Evolutionary conservation across 2,888 invertebrate species (phyloP), one percentile per base, ranked within the genome.

Genomic region (Tiliacea aurago): DNA sequence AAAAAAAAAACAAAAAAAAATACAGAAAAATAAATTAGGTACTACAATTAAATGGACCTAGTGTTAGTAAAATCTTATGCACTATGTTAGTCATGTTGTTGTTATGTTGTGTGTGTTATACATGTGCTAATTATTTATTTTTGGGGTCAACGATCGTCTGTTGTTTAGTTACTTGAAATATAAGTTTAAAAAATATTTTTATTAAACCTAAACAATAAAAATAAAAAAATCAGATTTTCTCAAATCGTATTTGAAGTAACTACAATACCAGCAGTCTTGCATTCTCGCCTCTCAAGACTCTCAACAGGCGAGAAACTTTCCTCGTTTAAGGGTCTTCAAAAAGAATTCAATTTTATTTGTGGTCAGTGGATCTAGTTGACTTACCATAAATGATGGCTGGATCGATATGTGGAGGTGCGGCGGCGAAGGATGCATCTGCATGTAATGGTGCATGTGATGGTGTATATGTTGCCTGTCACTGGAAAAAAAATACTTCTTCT

Each of bases 381-480:
- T 90, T 76, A 93, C 92, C 91, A 90, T 90, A 59, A 92, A 91
- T n/a, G 93, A 91, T 0, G 97, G 97, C 88, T 96, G 94, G 78
- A 96, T 96, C 13, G 95, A 96, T 86, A 97, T 97, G 91, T 97
- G 97, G 41, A 97, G 94, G 84, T 97, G 97, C 11, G 95, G 93
- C 62, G 95, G 97, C 13, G 95, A 92, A 49, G 95, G 95, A 65
- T 93, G 93, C 93, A 94, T 91, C 90, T 97, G 97, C 84, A 97
- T 93, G 90, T 97, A 97, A 93, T 98, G 98, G 89, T 98, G 98
- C 96, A 98, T 97, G 90, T 98, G 98, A 92, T 98, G 98, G 90
- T 98, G 98, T 3, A 98, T 97, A 86, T 98, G 97, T 76, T 97
- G 98, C 15, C 95, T 94, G 76, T 96, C 96, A 69, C 96, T 97